phyloP scores from a whole-genome alignment of 2,888 invertebrate species.

The Drosophila limbata region DNA sequence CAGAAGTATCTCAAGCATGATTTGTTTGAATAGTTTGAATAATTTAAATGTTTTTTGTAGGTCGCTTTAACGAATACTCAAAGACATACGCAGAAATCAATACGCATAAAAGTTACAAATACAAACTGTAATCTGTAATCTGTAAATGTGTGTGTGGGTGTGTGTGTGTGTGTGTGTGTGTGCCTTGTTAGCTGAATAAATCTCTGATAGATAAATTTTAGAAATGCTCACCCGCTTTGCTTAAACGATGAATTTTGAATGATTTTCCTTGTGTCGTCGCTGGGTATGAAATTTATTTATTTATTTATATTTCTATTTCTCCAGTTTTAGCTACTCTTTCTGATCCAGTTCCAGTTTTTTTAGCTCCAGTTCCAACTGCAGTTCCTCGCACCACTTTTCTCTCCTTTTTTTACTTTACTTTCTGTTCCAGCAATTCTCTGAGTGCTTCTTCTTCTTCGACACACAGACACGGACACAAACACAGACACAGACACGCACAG shows the following conservation, averaged over 20 bases:
- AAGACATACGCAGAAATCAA: constrained; percentile 76
- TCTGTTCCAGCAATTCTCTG: constrained; percentile 32
- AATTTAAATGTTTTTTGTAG: constrained; percentile 15
- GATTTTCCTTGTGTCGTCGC: constrained; percentile 64
- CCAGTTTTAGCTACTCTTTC: constrained; percentile 7
- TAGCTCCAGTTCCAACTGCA: constrained; percentile 1
- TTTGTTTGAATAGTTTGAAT: constrained; percentile 32
- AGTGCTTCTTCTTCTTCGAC: constrained; percentile 20
- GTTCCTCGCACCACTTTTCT: not conserved
- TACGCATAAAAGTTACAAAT: constrained; percentile 50
- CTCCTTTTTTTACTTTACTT: constrained; percentile 16
- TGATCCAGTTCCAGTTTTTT: constrained; percentile 9
- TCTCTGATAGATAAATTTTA: not conserved
- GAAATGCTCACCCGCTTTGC: constrained; percentile 79
- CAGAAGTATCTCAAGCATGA: constrained; percentile 37
- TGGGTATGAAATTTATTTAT: constrained; percentile 51
- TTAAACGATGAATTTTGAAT: constrained; percentile 84
- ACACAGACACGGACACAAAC: constrained; percentile 20
- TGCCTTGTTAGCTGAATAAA: constrained; percentile 3
- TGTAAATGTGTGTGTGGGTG: constrained; percentile 10
- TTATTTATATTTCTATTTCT: not conserved
- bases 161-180: constrained; percentile 23
- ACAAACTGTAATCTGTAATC: constrained; percentile 7
- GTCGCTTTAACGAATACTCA: constrained; percentile 49
- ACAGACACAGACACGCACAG: constrained; percentile 36